A percentile compares a stretch with the other conserved stretches of the same genome.
Evolutionary conservation across 1,140 invertebrate genomes (phyloP).

Genomic region (Arion vulgaris): DNA sequence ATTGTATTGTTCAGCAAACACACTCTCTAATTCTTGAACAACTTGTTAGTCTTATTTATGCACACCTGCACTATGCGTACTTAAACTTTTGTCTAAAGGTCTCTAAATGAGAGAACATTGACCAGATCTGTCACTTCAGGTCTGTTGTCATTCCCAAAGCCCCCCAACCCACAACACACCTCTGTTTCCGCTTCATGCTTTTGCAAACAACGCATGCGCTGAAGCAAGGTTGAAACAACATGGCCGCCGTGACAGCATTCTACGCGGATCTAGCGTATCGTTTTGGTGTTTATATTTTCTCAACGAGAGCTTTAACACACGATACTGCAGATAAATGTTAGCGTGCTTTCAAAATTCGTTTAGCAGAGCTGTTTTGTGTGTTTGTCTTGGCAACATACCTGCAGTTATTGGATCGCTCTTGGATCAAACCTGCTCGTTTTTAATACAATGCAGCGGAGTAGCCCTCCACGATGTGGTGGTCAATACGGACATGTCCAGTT

Average conservation of each 20-base stretch:
- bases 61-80: background rate
- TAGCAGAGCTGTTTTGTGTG: conserved; percentile 24
- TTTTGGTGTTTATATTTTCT: conserved; percentile 23
- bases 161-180: background rate
- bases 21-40: too few species aligned
- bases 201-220: conserved; percentile 23
- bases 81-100: background rate
- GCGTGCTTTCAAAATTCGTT: conserved; percentile 24
- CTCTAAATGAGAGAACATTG: background rate
- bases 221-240: conserved; percentile 12
- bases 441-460: background rate
- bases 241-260: background rate
- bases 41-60: background rate
- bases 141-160: background rate
- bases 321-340: conserved; percentile 32
- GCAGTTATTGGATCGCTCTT: background rate
- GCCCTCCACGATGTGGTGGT: conserved; percentile 8
- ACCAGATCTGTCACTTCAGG: background rate
- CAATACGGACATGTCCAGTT: background rate
- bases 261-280: conserved; percentile 12
- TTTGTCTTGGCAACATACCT: background rate
- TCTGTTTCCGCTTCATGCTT: conserved; percentile 2
- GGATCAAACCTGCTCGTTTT: background rate
- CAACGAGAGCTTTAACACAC: conserved; percentile 5
- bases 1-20: too few species aligned